Base-by-base conservation (phyloP, 2,888 invertebrate genomes). In the Gnatocerus cornutus region DNA sequence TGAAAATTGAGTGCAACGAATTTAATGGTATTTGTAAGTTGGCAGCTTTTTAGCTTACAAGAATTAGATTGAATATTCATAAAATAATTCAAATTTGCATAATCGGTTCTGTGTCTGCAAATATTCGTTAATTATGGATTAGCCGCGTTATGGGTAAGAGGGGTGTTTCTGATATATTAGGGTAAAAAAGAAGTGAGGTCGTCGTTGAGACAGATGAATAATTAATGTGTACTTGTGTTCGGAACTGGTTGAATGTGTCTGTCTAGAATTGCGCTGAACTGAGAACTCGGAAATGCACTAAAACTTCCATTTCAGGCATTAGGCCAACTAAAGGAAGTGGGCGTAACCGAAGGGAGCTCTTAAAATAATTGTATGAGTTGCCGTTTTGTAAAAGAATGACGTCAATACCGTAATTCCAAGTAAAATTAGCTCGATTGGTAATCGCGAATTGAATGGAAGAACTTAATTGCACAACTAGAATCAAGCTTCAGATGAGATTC, bases 401-500 rank as follows among this genome's bases (percentile, higher is more conserved):
- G 29, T 62, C 50, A 21, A 37, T 50, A 62, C 59, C 43, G 45
- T 58, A 12, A 58, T 12, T 27, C 41, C 41, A 33, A 33, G 46
- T 27, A 39, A 52, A 71, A 70, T 70, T 68, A 63, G 52, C 37
- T 53, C 14, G 70, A 69, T 69, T 66, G 70, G 65, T 64, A 68
- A 62, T 68, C 55, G 52, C 59, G 62, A 70, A 69, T 72, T 71
- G 58, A 71, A 69, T 68, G 64, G 55, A 72, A 65, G 63, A 72
- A 67, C 52, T 68, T 71, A 71, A 74, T 72, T 74, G 72, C 67
- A 67, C 50, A 70, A 73, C 74, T 72, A 71, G 69, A 71, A 71
- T 71, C 73, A 67, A 69, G 71, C 74, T 55, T 72, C 69, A 73
- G 69, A 70, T 64, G 71, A 58, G 69, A 71, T 73, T 71, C 74